phyloP scores from a whole-genome alignment of 2,797 vertebrate species.

The Tapirus indicus region DNA sequence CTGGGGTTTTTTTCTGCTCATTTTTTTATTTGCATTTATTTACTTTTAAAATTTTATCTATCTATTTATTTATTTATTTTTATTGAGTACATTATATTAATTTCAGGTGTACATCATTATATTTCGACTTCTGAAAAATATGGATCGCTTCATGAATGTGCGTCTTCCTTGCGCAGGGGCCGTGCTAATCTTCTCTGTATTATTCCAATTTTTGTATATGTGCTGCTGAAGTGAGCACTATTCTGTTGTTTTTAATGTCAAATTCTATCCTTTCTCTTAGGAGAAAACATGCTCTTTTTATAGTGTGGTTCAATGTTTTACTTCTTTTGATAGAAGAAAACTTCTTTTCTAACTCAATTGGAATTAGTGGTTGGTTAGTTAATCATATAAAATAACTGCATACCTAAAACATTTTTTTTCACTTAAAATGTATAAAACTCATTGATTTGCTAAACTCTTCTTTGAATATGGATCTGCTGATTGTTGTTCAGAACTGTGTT shows the following conservation, averaged over 20 bases:
- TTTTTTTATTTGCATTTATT: too few relatives aligned
- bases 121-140: too few relatives aligned
- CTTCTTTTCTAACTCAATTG: not conserved
- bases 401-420: not conserved
- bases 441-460: not conserved
- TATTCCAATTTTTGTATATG: too few relatives aligned
- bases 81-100: too few relatives aligned
- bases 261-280: not conserved
- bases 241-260: not conserved
- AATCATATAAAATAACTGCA: not conserved
- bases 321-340: not conserved
- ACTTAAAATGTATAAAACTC: not conserved
- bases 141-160: too few relatives aligned
- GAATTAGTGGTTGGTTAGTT: not conserved
- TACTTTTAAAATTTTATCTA: too few relatives aligned
- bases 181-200: too few relatives aligned
- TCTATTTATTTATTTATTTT: too few relatives aligned
- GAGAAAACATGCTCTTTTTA: not conserved
- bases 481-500: not conserved
- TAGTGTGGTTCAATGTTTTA: not conserved
- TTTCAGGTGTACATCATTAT: too few relatives aligned
- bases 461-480: not conserved
- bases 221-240: not conserved
- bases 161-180: too few relatives aligned
- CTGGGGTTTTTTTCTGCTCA: too few relatives aligned